Evolutionary conservation across 2,797 vertebrate species (phyloP), one percentile per base, ranked within the genome.

Genomic region (Epinephelus awoara): DNA sequence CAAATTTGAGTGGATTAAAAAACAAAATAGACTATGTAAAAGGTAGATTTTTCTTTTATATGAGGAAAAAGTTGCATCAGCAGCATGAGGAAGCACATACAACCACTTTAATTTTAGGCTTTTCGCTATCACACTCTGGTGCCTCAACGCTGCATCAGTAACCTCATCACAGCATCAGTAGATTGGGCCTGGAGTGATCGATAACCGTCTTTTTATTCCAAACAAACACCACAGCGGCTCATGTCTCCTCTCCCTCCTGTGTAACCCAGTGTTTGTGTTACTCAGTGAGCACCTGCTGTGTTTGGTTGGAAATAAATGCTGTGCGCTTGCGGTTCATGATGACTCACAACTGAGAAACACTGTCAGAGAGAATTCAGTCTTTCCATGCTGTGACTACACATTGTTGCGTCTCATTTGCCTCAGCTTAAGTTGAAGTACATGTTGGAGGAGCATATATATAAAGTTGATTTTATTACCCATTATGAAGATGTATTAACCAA

Each of bases 201-300:
- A 34, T 34, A 34, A 8, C 34, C 7, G 34, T 34, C 34, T 34
- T 34, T 34, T 34, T 34, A 34, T 34, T 7, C 7, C 34, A 8
- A 34, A 34, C 34, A 34, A 52, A 23, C 29, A 3, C 46, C 2
- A 3, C 47, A 18, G 50, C 67, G 50, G 51, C 42, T 64, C 25
- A 15, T 50, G 23, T 23, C 23, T 52, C 64, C 4, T 13, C 44
- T 6, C 3, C 51, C 66, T n/a, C 17, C 12, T 34, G 49, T 38
- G 50, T 25, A 40, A 34, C 14, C 29, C 13, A 67, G n/a, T 18
- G 59, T 15, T 21, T 51, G 9, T 52, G 15, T 59, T 46, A 38
- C 29, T 54, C 67, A 66, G 5, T 5, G n/a, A 23, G 23, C 46
- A 58, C 59, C 3, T 72, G 46, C 76, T 58, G 67, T 17, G 59